Conservation (phyloP, 2,113 vertebrate species). For the Falcunculus frontatus region DNA sequence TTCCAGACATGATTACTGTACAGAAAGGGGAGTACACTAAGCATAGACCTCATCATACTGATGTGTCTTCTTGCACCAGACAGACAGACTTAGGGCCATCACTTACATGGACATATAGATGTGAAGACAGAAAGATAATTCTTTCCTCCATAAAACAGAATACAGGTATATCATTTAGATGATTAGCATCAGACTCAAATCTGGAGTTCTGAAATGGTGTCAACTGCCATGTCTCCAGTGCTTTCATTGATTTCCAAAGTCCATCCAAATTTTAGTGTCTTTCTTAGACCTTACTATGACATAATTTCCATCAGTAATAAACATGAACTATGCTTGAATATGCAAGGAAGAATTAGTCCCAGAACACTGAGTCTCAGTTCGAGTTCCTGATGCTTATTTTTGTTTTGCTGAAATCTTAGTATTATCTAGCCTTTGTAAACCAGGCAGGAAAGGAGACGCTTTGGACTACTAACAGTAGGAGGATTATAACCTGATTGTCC, state of each 20-base stretch:
- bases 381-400: not conserved
- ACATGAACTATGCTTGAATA: not conserved
- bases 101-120: accelerated
- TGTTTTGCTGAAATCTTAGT: not conserved
- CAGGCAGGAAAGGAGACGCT: not conserved
- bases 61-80: not conserved
- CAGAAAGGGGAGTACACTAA: not conserved
- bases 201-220: not conserved
- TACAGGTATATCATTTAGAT: not conserved
- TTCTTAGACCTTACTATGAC: not conserved
- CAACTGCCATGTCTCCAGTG: not conserved
- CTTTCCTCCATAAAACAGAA: not conserved
- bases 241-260: not conserved
- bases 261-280: not conserved
- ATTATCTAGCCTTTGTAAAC: not conserved
- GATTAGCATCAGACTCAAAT: not conserved
- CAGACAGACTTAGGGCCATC: not conserved
- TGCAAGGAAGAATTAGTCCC: not conserved
- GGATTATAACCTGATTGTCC: not conserved
- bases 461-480: not conserved
- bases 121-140: not conserved
- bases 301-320: not conserved
- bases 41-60: not conserved
- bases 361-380: not conserved
- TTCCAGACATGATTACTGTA: not conserved